These are phyloP conservation scores for Drosophila funebris DNA, from an alignment of 1,140 invertebrate species.

Conservation along the genomic window DNA sequence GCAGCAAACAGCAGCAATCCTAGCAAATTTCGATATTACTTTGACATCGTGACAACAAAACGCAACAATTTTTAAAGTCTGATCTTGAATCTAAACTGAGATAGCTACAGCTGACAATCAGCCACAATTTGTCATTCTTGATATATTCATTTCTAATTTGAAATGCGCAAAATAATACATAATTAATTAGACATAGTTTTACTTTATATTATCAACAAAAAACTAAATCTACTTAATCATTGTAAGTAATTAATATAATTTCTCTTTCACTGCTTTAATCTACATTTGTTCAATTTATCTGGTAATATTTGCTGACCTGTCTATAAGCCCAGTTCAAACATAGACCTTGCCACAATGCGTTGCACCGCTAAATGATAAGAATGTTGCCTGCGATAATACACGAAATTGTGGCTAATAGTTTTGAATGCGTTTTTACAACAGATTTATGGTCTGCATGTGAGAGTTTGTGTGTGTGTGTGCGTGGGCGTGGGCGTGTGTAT, in stretches of 20 bases:
- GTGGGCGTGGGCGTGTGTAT: background rate
- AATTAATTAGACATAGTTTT: too few species aligned
- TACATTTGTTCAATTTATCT: too few species aligned
- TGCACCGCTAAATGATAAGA: constrained; percentile 6
- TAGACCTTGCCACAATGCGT: background rate
- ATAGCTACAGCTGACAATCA: background rate
- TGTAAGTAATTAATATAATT: too few species aligned
- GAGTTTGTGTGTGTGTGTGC: constrained; percentile 3
- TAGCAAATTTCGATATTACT: constrained; percentile 15
- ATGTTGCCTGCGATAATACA: constrained; percentile 33
- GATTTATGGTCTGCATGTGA: constrained; percentile 34
- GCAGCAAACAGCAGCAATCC: constrained; percentile 11
- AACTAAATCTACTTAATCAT: too few species aligned
- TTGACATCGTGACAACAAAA: background rate
- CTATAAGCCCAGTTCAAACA: background rate
- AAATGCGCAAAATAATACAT: too few species aligned
- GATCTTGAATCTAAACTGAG: background rate
- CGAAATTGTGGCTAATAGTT: constrained; percentile 35
- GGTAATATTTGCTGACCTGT: background rate
- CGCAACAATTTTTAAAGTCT: background rate
- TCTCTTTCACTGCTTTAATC: too few species aligned
- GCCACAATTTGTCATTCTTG: background rate
- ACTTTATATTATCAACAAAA: too few species aligned
- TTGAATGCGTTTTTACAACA: constrained; percentile 39
- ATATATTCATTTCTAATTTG: too few species aligned